phyloP scores from a whole-genome alignment of 1,140 invertebrate genomes.

The Hylaeus volcanicus region DNA sequence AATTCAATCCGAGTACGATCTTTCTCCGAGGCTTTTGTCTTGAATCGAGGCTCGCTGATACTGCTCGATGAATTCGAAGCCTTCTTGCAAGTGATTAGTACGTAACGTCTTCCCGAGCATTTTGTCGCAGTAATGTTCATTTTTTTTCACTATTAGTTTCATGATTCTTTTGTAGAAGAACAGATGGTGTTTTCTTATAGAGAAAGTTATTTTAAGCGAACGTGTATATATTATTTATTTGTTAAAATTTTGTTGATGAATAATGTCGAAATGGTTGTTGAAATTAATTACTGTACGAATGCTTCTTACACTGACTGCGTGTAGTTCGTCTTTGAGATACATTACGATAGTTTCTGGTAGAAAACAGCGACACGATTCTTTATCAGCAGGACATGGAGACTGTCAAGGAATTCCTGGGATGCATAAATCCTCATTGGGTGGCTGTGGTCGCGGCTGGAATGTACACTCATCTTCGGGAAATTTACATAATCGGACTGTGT shows the following conservation, averaged over 20 bases:
- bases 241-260: no score
- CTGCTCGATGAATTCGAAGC: neutral
- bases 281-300: no score
- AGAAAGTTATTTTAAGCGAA: no score
- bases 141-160: neutral
- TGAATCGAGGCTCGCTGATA: neutral
- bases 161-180: no score
- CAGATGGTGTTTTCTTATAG: no score
- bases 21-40: neutral
- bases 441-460: conserved; percentile 73
- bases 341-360: no score
- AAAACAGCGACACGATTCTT: neutral
- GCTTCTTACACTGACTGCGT: no score
- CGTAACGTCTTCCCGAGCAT: no score
- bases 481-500: conserved; percentile 77
- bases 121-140: no score
- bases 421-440: conserved; percentile 77
- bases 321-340: no score
- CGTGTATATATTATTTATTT: no score
- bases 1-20: neutral
- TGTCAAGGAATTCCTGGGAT: conserved; percentile 66
- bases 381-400: conserved; percentile 64
- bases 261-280: no score
- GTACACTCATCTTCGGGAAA: conserved; percentile 76
- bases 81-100: neutral